Conservation (phyloP, 2,113 vertebrate genomes). For the Archocentrus centrarchus region DNA sequence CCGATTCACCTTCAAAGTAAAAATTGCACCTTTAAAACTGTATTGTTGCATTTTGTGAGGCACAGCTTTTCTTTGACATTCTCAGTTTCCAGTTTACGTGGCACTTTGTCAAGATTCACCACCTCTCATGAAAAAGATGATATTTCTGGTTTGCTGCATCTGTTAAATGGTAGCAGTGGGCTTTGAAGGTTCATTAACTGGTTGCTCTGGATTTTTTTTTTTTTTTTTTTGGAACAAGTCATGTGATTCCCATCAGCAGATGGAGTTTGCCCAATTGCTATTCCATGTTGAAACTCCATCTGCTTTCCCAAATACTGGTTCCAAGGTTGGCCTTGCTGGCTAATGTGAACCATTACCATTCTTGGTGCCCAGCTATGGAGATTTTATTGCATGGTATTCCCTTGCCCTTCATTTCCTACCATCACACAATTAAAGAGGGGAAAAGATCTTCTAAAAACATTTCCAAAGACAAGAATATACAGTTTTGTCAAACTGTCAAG, state of each 20-base stretch:
- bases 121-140: neutral
- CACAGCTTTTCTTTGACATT: neutral
- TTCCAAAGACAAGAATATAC: neutral
- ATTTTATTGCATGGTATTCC: neutral
- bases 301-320: neutral
- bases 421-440: neutral
- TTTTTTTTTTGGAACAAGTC: neutral
- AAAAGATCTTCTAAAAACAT: neutral
- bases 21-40: neutral
- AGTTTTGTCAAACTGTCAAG: too few species aligned
- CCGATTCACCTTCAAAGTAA: too few species aligned
- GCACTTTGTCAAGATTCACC: rapidly evolving
- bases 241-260: neutral
- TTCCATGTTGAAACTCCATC: conserved; percentile 2
- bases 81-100: neutral
- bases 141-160: neutral
- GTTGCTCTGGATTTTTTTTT: neutral
- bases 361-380: neutral
- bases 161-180: neutral
- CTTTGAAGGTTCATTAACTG: neutral
- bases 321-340: neutral
- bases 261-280: neutral
- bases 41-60: neutral
- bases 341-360: neutral
- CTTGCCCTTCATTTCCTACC: neutral